Percentiles rank a stretch among this genome's conserved stretches.
Evolutionary conservation across 2,797 vertebrate genomes (phyloP).

Genomic region (Nasua narica): DNA sequence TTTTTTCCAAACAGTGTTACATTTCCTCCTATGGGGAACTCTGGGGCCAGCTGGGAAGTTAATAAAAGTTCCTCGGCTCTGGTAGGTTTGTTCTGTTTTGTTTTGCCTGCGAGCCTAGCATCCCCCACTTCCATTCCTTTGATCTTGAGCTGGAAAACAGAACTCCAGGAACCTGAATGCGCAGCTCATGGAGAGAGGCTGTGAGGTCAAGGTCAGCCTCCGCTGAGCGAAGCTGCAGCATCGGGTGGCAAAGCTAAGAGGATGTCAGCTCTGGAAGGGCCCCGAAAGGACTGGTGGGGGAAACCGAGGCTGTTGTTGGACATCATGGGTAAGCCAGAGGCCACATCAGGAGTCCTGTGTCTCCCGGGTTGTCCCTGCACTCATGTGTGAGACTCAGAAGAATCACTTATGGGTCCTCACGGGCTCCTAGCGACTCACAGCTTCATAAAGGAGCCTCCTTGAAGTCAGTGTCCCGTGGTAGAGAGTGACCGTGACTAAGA

Average conservation of each 20-base stretch:
- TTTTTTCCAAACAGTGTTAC: slow-evolving; percentile 28
- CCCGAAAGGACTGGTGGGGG: accelerated
- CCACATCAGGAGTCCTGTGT: background rate
- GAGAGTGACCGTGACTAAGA: background rate
- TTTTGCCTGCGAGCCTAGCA: slow-evolving; percentile 57
- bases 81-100: slow-evolving; percentile 59
- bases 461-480: background rate
- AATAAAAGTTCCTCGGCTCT: background rate
- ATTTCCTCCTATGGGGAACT: background rate
- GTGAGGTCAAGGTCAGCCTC: background rate
- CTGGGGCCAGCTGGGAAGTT: background rate
- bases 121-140: slow-evolving; percentile 74
- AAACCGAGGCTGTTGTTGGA: background rate
- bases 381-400: background rate
- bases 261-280: background rate
- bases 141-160: slow-evolving; percentile 75
- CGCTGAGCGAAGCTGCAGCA: accelerated
- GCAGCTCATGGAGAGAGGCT: background rate
- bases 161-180: slow-evolving; percentile 58
- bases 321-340: background rate
- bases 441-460: background rate
- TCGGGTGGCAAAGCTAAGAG: background rate
- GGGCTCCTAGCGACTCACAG: background rate
- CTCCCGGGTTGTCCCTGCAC: background rate
- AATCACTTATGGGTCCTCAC: background rate